phyloP scores from a whole-genome alignment of 2,113 vertebrate species.

The Holacanthus passer region DNA sequence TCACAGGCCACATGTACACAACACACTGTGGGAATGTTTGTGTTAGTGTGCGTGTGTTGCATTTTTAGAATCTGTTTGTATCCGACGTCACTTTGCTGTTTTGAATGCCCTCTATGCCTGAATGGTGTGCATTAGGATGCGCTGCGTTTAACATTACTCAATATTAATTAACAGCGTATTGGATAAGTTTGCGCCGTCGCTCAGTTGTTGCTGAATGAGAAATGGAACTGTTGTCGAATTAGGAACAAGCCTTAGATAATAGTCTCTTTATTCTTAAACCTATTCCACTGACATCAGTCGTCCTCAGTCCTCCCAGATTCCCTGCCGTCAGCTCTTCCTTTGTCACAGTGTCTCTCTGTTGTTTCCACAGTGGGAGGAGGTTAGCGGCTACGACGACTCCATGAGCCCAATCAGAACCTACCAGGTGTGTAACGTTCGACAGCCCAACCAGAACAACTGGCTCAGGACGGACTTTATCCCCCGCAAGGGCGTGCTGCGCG shows the following conservation, averaged over 20 bases:
- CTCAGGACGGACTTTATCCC: slow-evolving; percentile 95
- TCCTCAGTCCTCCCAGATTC: background rate
- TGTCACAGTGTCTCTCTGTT: slow-evolving; percentile 44
- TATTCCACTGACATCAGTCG: background rate
- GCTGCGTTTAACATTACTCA: slow-evolving; percentile 50
- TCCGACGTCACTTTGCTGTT: slow-evolving; percentile 48
- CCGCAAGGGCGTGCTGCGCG: slow-evolving; percentile 91
- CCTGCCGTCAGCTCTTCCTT: background rate
- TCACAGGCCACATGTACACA: slow-evolving; percentile 46
- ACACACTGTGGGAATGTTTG: slow-evolving; percentile 23
- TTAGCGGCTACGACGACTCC: slow-evolving; percentile 96
- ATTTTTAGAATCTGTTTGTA: slow-evolving; percentile 15
- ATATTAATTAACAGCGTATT: slow-evolving; percentile 52
- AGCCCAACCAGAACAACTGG: slow-evolving; percentile 99
- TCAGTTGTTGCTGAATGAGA: slow-evolving; percentile 16
- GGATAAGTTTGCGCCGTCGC: slow-evolving; percentile 38
- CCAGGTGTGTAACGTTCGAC: slow-evolving; percentile 96
- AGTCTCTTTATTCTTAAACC: background rate
- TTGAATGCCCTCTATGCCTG: slow-evolving; percentile 52
- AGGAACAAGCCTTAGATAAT: slow-evolving; percentile 28
- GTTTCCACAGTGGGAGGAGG: slow-evolving; percentile 95
- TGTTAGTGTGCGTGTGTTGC: slow-evolving; percentile 13
- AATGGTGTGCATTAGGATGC: slow-evolving; percentile 50
- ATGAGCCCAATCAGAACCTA: slow-evolving; percentile 99
- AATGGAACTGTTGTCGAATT: background rate